Base-by-base conservation (phyloP, 2,113 vertebrate genomes). In the Tiliqua scincoides region DNA sequence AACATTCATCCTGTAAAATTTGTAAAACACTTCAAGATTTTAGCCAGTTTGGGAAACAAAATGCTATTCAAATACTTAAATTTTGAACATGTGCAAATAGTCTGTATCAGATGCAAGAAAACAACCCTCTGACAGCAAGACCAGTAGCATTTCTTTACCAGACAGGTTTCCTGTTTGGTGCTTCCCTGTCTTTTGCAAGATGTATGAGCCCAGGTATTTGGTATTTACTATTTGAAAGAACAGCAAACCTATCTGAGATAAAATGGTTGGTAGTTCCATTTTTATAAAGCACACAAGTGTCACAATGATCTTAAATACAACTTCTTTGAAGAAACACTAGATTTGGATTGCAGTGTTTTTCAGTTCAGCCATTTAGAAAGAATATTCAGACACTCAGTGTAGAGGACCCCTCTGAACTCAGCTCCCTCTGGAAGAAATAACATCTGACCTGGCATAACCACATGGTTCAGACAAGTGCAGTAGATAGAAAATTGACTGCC, bases 231-330 rank as follows among this genome's bases (percentile, higher is more conserved):
- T 8, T 72, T 72, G 35, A 32, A 35, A 73, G 32, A 43, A 65
- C 4, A 80, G 17, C 48, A 59, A 57, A 67, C 25, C 20, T 35
- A 57, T 71, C 54, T 90, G 74, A 80, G n/a, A 67, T 88, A 89
- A 48, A 85, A 88, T 79, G 82, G 71, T 88, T 83, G 84, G 85
- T 87, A 62, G 72, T 80, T 79, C 61, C 48, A 85, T 62, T 68
- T 57, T 30, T 40, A 78, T 32, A 21, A 40, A 79, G 27, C 61
- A 27, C 23, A 21, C 21, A 17, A 37, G 11, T 68, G 37, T 4
- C 17, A 27, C 23, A 77, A 77, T n/a, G n/a, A n/a, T 54, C 43
- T 25, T 30, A 77, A 77, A 54, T 85, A 35, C 27, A 73, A 27
- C 25, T 83, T 40, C 52, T 27, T 27, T 3, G 52, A 40, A 59